A percentile compares a stretch with the other conserved stretches of the same genome.
These are phyloP conservation scores for Gymnosoma rotundatum DNA, from an alignment of 2,888 invertebrate species.

Conservation along the genomic window DNA sequence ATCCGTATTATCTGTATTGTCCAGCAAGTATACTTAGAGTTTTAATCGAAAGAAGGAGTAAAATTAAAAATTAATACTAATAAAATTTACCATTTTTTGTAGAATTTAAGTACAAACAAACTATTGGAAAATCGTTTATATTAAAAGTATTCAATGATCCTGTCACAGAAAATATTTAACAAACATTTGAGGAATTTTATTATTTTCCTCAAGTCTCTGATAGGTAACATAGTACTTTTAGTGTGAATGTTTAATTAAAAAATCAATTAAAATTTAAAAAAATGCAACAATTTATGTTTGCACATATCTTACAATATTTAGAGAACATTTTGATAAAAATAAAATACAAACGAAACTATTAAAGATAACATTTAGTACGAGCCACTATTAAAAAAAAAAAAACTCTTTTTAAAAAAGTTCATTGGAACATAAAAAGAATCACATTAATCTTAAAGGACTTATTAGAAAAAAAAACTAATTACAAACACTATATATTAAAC, in stretches of 20 bases:
- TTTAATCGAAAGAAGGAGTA: conserved; percentile 43
- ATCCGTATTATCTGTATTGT: conserved; percentile 32
- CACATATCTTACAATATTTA: conserved; percentile 67
- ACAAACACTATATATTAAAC: conserved; percentile 24
- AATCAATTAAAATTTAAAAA: conserved; percentile 27
- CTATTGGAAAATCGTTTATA: conserved; percentile 19
- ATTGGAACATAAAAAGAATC: conserved; percentile 26
- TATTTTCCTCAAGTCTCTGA: not conserved
- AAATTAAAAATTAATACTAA: conserved; percentile 23
- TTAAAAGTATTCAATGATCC: conserved; percentile 18
- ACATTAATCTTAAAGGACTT: conserved; percentile 60
- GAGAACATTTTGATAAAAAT: conserved; percentile 45
- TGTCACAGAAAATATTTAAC: not conserved
- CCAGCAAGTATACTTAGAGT: conserved; percentile 62
- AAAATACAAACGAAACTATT: conserved; percentile 26
- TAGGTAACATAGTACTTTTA: conserved; percentile 8
- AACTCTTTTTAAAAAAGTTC: conserved; percentile 50
- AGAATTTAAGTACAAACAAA: conserved; percentile 44
- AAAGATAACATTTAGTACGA: conserved; percentile 58
- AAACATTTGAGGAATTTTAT: not conserved
- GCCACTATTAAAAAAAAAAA: conserved; percentile 55
- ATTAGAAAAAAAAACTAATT: conserved; percentile 27
- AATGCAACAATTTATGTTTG: conserved; percentile 60
- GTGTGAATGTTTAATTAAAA: conserved; percentile 13
- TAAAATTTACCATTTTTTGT: conserved; percentile 47